Conservation (phyloP, 1,140 invertebrate genomes). For the Papilio aristodemus region DNA sequence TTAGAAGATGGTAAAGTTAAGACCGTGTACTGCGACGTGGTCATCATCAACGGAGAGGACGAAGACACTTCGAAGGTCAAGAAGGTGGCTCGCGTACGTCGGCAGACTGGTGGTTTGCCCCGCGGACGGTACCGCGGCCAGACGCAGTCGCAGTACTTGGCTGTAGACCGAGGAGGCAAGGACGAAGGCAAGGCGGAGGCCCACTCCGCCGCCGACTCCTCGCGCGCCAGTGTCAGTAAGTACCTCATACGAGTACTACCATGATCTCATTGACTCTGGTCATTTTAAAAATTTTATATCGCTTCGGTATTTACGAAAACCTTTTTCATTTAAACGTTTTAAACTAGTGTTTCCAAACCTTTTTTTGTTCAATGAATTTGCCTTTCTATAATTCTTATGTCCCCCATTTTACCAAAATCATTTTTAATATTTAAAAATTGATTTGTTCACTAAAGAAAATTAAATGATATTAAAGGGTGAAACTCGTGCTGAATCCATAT, state of each 20-base stretch:
- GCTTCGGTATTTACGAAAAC: too few relatives aligned
- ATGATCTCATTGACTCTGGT: constrained; percentile 10
- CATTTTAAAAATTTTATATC: too few relatives aligned
- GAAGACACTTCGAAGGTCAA: constrained; percentile 33
- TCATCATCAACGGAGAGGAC: constrained; percentile 34
- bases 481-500: too few relatives aligned
- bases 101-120: constrained; percentile 45
- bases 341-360: too few relatives aligned
- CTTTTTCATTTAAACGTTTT: too few relatives aligned
- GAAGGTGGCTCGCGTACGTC: constrained; percentile 43
- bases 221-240: constrained; percentile 89
- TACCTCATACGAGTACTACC: constrained; percentile 45
- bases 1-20: not conserved
- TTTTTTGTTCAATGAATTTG: too few relatives aligned
- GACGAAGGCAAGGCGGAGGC: constrained; percentile 88
- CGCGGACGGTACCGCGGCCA: constrained; percentile 83
- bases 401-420: too few relatives aligned
- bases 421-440: too few relatives aligned
- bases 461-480: too few relatives aligned
- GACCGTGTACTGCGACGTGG: constrained; percentile 47
- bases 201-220: constrained; percentile 86
- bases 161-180: constrained; percentile 81
- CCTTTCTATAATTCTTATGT: too few relatives aligned
- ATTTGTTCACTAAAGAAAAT: too few relatives aligned
- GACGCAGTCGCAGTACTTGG: constrained; percentile 91